Evolutionary conservation across 1,140 invertebrate genomes (phyloP), one percentile per base, ranked within the genome.

Genomic region (Frieseomelitta varia): DNA sequence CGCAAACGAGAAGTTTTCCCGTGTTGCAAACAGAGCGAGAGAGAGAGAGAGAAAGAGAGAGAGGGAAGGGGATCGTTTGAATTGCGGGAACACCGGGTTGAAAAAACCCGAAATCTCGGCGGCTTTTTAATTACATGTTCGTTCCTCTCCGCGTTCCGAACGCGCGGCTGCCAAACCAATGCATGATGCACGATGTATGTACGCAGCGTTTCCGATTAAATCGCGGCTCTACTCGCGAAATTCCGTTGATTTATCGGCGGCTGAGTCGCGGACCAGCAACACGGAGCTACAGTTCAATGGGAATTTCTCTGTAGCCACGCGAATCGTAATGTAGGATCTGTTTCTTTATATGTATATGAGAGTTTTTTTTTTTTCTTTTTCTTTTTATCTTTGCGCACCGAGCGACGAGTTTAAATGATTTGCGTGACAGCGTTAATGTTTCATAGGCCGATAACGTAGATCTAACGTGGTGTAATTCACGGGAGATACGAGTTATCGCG

Each of bases 121-220:
- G 55, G 55, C 15, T 76, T 76, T 82, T 82, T 82, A 76, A 76
- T 82, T 67, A 68, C 73, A 56, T 75, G 61, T 34, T 19, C 30
- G 58, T 34, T 34, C 17, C 51, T 39, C 17, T 47, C 27, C 47
- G 21, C 2, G 58, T 67, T 82, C 0, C 47, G 56, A 76, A 76
- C 61, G 39, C 47, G 21, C 19, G n/a, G 27, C n/a, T 1, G 67
- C 67, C 67, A 61, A 58, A 81, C 69, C 79, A 34, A 80, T 73
- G 68, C 53, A 63, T 73, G 55, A 61, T 80, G 68, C 47, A 73
- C 79, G 67, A 76, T 47, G 14, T 30, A 67, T 27, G 61, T n/a
- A 76, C 30, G 61, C 80, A 47, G 24, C 55, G 63, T 68, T 79
- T 68, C 30, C 53, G 79, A 81, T 63, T 27, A 68, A 68, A 77